These are phyloP conservation scores for Hemiprocne comata DNA, from an alignment of 2,113 vertebrate genomes.

Conservation along the genomic window DNA sequence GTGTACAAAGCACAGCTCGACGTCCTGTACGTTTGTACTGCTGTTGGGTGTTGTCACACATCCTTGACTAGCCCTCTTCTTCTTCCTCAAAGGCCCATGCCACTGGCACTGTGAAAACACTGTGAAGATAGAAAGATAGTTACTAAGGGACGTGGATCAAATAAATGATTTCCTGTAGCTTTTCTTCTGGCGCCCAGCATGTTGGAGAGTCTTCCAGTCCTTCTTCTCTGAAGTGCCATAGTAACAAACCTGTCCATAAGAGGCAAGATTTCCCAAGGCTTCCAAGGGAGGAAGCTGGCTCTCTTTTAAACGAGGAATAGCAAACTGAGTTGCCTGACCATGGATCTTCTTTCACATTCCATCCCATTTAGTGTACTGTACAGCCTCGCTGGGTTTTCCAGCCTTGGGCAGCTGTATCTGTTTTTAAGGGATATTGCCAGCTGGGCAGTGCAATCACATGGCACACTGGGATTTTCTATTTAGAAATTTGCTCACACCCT, in stretches of 20 bases:
- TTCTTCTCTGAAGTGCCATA: constrained; percentile 58
- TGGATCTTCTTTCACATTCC: constrained; percentile 50
- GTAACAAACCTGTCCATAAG: not conserved
- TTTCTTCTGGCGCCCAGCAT: not conserved
- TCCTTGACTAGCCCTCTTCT: not conserved
- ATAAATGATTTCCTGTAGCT: constrained; percentile 2
- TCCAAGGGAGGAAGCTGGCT: not conserved
- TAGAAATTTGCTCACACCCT: not conserved
- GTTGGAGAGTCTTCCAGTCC: constrained; percentile 34
- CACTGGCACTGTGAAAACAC: constrained; percentile 16
- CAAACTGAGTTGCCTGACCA: constrained; percentile 19
- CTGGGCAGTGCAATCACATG: not conserved
- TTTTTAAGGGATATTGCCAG: not conserved
- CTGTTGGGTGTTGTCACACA: not conserved
- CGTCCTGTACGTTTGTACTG: not conserved
- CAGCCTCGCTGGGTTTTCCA: not conserved
- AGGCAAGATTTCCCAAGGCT: not conserved
- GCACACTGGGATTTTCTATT: not conserved
- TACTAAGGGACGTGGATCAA: constrained; percentile 27
- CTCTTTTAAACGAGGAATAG: not conserved
- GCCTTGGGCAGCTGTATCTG: constrained; percentile 5
- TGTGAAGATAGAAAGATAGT: constrained; percentile 37
- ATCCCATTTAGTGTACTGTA: not conserved
- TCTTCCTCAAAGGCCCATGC: not conserved
- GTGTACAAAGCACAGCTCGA: constrained; percentile 19